Conservation (phyloP, 2,113 vertebrate genomes). For the Brachypteracias leptosomus region DNA sequence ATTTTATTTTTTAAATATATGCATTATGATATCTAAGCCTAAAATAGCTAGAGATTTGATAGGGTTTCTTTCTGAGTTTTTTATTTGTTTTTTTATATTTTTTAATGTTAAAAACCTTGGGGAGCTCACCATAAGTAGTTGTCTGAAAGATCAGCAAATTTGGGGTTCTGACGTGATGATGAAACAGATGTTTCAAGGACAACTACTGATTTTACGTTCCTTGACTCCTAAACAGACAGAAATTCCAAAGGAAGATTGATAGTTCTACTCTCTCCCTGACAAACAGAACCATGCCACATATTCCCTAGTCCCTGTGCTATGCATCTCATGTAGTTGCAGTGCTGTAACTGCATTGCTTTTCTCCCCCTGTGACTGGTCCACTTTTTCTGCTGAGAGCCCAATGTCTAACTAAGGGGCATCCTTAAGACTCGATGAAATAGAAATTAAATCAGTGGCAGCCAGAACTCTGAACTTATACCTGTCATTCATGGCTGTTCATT, state of each 20-base stretch:
- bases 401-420: not conserved
- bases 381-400: not conserved
- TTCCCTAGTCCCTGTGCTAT: not conserved
- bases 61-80: not conserved
- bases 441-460: not conserved
- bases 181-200: not conserved
- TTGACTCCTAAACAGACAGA: not conserved
- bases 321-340: not conserved
- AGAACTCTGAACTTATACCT: not conserved
- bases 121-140: not conserved
- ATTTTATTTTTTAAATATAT: not conserved
- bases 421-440: not conserved
- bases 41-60: not conserved
- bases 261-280: not conserved
- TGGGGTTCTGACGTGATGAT: not conserved
- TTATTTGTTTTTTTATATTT: not conserved
- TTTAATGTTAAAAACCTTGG: not conserved
- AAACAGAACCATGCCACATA: fast-evolving
- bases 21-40: not conserved
- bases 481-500: not conserved
- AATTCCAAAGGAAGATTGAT: not conserved
- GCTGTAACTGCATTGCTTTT: not conserved
- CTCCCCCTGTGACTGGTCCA: not conserved
- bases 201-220: not conserved
- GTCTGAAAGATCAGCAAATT: not conserved